phyloP scores from a whole-genome alignment of 2,888 invertebrate genomes.

The Stratiomys singularior region DNA sequence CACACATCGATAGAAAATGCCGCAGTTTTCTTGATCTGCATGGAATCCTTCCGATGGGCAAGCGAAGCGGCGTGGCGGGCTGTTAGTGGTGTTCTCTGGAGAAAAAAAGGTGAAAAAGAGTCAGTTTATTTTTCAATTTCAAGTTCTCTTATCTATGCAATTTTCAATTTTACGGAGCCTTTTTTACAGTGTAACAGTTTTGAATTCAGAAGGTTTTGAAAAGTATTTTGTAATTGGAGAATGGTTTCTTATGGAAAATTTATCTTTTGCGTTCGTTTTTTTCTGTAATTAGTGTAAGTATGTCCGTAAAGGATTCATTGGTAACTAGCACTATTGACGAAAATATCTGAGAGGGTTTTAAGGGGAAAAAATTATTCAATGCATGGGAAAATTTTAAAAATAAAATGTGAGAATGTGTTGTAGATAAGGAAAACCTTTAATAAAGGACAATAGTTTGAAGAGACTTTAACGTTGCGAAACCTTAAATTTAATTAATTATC shows the following conservation, averaged over 20 bases:
- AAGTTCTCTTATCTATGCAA: neutral
- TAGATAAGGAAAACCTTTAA: neutral
- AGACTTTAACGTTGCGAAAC: neutral
- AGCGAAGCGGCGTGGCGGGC: conserved; percentile 60
- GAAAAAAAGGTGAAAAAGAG: too few species aligned
- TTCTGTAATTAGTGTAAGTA: neutral
- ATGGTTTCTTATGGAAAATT: neutral
- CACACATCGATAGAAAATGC: conserved; percentile 80
- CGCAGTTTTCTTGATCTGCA: conserved; percentile 77
- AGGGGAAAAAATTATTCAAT: too few species aligned
- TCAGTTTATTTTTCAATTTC: neutral
- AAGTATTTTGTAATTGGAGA: conserved; percentile 1
- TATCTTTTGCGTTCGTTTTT: neutral
- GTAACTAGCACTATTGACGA: too few species aligned
- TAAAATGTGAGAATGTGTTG: neutral
- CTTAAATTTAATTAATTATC: conserved; percentile 30
- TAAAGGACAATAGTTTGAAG: neutral
- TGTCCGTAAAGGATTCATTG: neutral
- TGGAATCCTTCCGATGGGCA: conserved; percentile 78
- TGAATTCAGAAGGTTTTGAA: neutral
- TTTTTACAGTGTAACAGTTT: too few species aligned
- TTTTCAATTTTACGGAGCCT: too few species aligned
- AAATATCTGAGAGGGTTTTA: too few species aligned
- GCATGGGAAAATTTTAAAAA: conserved; percentile 2
- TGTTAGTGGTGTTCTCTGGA: conserved; percentile 8